Evolutionary conservation across 2,113 vertebrate genomes (phyloP), one percentile per base, ranked within the genome.

Genomic region (Mesoclemmys tuberculata): DNA sequence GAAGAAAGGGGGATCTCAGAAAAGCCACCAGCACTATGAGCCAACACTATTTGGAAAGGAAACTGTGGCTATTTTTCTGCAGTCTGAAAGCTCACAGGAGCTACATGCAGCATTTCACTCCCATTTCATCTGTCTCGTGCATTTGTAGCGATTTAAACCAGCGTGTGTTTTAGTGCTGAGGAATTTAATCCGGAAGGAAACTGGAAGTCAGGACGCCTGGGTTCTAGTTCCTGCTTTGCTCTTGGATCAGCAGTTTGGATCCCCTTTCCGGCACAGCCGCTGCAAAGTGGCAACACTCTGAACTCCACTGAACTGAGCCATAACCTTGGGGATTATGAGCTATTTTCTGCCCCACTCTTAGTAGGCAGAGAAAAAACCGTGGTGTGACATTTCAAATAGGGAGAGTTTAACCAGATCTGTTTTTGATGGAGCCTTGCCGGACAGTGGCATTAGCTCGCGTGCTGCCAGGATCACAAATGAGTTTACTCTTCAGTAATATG

Each of bases 101-200:
- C 7, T 19, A 8, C 35, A 19, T 68, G 64, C 64, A 68, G 64
- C 64, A 21, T 68, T 88, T 79, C 81, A 46, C 52, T 41, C 54
- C 9, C 44, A 24, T 13, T 90, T 87, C 29, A 22, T 49, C 75
- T 85, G 81, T 55, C 18, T 64, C 0, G 48, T 26, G 41, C 64
- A 27, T 90, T 10, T 49, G 61, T 56, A 49, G 75, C 55, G 21
- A 64, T 52, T 81, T 78, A n/a, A 90, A 80, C 21, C n/a, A 46
- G 71, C 41, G 4, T 10, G 56, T 6, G 0, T 21, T n/a, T 0
- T 0, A 75, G 26, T 75, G 54, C 6, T 5, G 68, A 82, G 44
- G 51, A 55, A 10, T 29, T 4, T 5, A 2, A 68, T 68, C 35
- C 11, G 64, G 38, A 6, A 46, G 58, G 78, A 64, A 82, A 24